Evolutionary conservation across 1,140 invertebrate genomes (phyloP).

Genomic region (Ceratosolen solmsi): DNA sequence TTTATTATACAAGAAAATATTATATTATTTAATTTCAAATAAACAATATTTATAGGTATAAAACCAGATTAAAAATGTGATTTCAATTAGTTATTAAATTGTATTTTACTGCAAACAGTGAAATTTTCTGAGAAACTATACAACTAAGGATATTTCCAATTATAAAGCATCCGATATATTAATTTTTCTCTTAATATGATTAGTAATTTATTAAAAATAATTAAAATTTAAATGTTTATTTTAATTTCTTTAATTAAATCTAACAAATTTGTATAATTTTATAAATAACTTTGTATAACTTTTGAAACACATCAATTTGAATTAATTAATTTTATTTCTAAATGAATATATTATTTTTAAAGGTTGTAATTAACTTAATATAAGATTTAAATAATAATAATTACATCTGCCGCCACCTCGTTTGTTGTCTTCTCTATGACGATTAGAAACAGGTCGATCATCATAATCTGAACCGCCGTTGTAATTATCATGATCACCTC

Average conservation of each 20-base stretch:
- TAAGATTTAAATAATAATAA: slow-evolving; percentile 17
- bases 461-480: slow-evolving; percentile 66
- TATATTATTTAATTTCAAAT: neutral
- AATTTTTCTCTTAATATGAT: neutral
- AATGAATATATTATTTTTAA: neutral
- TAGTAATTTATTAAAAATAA: neutral
- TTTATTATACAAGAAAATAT: neutral
- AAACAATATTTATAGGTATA: neutral
- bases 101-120: slow-evolving; percentile 35
- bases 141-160: neutral
- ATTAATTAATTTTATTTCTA: neutral
- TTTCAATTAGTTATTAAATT: slow-evolving; percentile 18
- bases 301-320: neutral
- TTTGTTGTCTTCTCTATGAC: slow-evolving; percentile 68
- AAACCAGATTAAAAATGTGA: slow-evolving; percentile 25
- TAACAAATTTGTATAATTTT: neutral
- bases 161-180: neutral
- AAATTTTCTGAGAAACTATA: slow-evolving; percentile 33
- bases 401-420: slow-evolving; percentile 62
- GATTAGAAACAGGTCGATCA: slow-evolving; percentile 61
- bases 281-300: neutral
- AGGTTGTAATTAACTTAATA: neutral
- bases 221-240: neutral
- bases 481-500: slow-evolving; percentile 67
- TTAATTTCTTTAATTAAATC: neutral